These are phyloP conservation scores for Catamblyrhynchus diadema DNA, from an alignment of 2,797 vertebrate species.

Conservation along the genomic window DNA sequence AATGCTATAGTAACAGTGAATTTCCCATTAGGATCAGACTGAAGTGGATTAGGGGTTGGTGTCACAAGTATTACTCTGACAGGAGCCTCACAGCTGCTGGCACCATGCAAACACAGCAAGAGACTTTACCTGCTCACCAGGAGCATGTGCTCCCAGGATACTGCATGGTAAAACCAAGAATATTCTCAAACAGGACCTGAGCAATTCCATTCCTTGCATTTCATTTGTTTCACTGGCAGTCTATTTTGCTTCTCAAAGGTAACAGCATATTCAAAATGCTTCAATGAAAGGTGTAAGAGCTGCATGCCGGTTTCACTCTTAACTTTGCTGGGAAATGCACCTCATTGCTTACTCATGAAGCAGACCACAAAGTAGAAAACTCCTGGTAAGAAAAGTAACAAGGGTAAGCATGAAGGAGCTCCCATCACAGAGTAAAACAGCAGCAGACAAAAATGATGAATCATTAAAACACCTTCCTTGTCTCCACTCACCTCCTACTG, in stretches of 20 bases:
- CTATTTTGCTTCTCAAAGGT: neutral
- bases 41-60: neutral
- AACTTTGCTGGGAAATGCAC: neutral
- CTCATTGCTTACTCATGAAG: neutral
- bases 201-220: neutral
- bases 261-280: neutral
- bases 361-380: neutral
- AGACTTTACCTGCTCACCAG: neutral
- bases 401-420: neutral
- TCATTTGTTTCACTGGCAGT: neutral
- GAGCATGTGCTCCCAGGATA: fast-evolving
- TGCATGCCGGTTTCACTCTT: neutral
- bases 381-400: neutral
- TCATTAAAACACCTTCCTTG: neutral
- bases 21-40: neutral
- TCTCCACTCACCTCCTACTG: neutral
- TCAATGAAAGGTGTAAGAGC: neutral
- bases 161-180: fast-evolving
- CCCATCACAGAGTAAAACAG: neutral
- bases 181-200: neutral
- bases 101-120: neutral
- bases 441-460: neutral
- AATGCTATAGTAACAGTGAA: neutral
- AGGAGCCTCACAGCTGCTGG: fast-evolving
- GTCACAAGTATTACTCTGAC: fast-evolving